Percentiles rank a stretch among this genome's conserved stretches.
Conservation (phyloP, 2,888 invertebrate genomes). For the Pseudococcus longispinus region DNA sequence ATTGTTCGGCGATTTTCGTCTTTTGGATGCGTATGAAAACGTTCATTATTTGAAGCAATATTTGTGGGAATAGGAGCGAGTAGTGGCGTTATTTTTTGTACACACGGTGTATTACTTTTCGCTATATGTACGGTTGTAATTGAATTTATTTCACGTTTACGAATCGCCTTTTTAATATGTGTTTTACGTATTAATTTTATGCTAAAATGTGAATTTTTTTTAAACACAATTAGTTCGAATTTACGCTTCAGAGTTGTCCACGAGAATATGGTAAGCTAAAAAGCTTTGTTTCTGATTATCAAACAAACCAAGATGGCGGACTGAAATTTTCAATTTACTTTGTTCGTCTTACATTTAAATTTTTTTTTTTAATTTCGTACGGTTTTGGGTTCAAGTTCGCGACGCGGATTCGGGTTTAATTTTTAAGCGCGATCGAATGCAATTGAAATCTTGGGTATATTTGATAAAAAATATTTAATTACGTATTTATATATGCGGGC, state of each 20-base stretch:
- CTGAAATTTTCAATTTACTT: background rate
- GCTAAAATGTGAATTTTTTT: constrained; percentile 2
- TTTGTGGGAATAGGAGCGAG: background rate
- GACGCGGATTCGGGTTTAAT: background rate
- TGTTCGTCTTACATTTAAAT: background rate
- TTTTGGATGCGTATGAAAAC: background rate
- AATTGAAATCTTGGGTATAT: background rate
- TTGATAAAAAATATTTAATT: background rate
- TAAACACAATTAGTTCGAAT: background rate
- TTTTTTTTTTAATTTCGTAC: background rate
- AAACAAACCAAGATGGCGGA: constrained; percentile 48
- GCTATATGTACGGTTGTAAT: background rate
- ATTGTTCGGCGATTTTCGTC: background rate
- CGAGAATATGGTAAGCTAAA: constrained; percentile 48
- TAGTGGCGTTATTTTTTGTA: constrained; percentile 45
- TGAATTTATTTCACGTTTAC: background rate
- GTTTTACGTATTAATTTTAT: background rate
- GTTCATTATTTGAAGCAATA: constrained; percentile 17
- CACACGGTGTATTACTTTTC: background rate
- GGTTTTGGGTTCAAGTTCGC: background rate
- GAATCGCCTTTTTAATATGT: background rate
- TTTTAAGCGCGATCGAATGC: background rate
- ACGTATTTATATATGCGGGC: constrained; percentile 17
- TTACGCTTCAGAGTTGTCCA: constrained; percentile 6
- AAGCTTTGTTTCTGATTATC: constrained; percentile 6